Evolutionary conservation across 2,113 vertebrate genomes (phyloP).

Genomic region (Prionailurus viverrinus): DNA sequence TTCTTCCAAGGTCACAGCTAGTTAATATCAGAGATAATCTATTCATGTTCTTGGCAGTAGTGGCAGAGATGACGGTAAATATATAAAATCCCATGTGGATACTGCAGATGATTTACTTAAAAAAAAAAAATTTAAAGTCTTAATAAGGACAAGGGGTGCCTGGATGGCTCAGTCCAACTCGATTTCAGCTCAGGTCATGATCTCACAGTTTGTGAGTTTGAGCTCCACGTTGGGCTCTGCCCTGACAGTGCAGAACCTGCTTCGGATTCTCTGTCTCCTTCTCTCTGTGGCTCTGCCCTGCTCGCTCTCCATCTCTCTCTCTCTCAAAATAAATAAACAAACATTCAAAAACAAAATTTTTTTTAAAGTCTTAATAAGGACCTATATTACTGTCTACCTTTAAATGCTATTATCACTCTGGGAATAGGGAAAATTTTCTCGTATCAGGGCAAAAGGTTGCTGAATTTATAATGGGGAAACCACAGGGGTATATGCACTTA

Average conservation of each 20-base stretch:
- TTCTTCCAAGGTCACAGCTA: neutral
- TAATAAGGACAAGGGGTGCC: neutral
- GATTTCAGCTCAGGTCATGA: no score
- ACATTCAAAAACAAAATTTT: neutral
- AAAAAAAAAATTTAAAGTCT: neutral
- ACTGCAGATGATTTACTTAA: neutral
- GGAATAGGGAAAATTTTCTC: slow-evolving; percentile 1
- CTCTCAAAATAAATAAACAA: no score
- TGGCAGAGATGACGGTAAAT: neutral
- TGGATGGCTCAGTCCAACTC: no score
- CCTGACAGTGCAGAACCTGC: no score
- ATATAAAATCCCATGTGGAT: neutral
- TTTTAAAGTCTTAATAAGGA: neutral
- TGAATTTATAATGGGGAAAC: neutral
- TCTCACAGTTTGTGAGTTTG: no score
- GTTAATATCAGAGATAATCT: neutral
- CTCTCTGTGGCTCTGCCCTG: no score
- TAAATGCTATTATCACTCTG: slow-evolving; percentile 34
- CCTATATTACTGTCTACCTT: neutral
- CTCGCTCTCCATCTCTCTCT: no score
- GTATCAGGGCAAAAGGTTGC: neutral
- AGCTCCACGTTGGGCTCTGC: no score
- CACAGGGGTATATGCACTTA: neutral
- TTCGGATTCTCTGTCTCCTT: no score
- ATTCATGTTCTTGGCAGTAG: neutral